phyloP scores from a whole-genome alignment of 1,140 invertebrate species.

The Zaprionus capensis region DNA sequence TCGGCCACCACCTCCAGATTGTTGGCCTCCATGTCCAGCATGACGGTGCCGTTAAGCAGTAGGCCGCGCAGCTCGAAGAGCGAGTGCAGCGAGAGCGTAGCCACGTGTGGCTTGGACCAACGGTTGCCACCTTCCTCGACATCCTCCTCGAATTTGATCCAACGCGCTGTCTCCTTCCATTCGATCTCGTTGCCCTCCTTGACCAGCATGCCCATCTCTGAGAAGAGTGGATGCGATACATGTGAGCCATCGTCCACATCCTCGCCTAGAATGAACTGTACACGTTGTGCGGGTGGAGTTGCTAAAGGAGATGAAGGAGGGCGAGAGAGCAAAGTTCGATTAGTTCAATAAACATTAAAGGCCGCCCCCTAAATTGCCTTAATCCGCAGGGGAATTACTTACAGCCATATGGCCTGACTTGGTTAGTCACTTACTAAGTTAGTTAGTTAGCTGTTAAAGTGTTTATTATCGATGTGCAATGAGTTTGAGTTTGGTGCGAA shows the following conservation, averaged over 20 bases:
- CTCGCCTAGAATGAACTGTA: slow-evolving; percentile 98
- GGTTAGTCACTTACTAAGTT: slow-evolving; percentile 19
- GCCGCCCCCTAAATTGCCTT: slow-evolving; percentile 5
- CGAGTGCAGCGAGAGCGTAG: slow-evolving; percentile 95
- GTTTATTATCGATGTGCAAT: slow-evolving; percentile 1
- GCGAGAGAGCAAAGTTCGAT: slow-evolving; percentile 12
- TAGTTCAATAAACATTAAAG: slow-evolving; percentile 27
- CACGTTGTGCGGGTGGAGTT: slow-evolving; percentile 94
- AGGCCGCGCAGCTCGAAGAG: slow-evolving; percentile 95
- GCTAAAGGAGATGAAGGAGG: slow-evolving; percentile 85
- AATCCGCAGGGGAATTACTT: slow-evolving; percentile 16
- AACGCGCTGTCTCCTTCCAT: slow-evolving; percentile 98
- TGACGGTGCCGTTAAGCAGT: slow-evolving; percentile 94
- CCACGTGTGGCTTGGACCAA: slow-evolving; percentile 98
- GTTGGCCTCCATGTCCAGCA: slow-evolving; percentile 95
- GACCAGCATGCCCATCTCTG: slow-evolving; percentile 97
- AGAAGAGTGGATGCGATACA: slow-evolving; percentile 95
- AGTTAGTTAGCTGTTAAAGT: slow-evolving; percentile 21
- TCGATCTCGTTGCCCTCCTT: slow-evolving; percentile 94
- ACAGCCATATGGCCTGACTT: slow-evolving; percentile 20
- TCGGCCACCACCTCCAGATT: slow-evolving; percentile 95
- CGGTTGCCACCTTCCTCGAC: slow-evolving; percentile 97
- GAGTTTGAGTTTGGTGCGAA: neutral
- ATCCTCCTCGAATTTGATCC: slow-evolving; percentile 98
- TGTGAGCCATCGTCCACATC: slow-evolving; percentile 93